These are phyloP conservation scores for Aleadryas rufinucha DNA, from an alignment of 2,113 vertebrate species.

Conservation along the genomic window DNA sequence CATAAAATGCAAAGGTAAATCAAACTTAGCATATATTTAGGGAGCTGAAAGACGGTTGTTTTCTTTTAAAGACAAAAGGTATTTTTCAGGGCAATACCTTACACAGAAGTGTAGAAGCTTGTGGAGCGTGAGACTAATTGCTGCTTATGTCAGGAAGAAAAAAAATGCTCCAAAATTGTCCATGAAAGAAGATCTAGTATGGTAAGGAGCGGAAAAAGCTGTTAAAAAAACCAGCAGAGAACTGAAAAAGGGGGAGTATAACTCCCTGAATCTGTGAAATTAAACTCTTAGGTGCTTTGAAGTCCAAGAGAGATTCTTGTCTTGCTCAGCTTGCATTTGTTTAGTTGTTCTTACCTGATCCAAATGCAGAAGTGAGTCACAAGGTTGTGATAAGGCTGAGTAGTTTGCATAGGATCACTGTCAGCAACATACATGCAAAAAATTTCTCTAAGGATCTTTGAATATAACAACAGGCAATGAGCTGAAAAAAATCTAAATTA, in stretches of 20 bases:
- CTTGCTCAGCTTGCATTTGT: neutral
- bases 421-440: neutral
- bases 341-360: neutral
- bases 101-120: neutral
- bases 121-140: neutral
- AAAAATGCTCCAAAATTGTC: neutral
- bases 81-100: neutral
- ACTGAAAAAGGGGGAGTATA: neutral
- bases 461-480: neutral
- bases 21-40: neutral
- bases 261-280: neutral
- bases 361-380: neutral
- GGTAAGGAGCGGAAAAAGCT: neutral
- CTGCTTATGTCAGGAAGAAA: neutral
- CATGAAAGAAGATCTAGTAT: neutral
- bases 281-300: neutral
- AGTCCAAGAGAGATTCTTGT: neutral
- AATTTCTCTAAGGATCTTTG: neutral
- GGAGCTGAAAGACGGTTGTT: neutral
- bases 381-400: neutral
- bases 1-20: neutral
- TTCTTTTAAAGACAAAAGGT: neutral
- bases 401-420: neutral
- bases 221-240: neutral
- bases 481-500: neutral